Evolutionary conservation across 2,888 invertebrate genomes (phyloP).

Genomic region (Scaptomyza flava): DNA sequence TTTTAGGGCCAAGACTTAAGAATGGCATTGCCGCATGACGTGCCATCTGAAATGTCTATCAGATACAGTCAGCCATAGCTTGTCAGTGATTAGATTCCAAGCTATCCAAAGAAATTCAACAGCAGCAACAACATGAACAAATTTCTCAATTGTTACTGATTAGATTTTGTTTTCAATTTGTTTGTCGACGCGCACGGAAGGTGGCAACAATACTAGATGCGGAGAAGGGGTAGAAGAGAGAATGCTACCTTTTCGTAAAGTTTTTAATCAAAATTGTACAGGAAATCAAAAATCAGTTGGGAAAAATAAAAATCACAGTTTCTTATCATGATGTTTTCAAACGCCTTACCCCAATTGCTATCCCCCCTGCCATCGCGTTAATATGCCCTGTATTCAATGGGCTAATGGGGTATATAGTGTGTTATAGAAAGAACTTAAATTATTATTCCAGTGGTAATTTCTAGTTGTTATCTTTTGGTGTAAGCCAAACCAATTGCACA

Average conservation of each 20-base stretch:
- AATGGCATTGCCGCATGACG: conserved; percentile 39
- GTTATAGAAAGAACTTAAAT: background rate
- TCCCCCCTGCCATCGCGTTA: conserved; percentile 35
- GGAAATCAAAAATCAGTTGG: conserved; percentile 81
- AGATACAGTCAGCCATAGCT: conserved; percentile 73
- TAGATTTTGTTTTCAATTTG: conserved; percentile 80
- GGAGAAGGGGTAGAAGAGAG: background rate
- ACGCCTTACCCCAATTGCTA: conserved; percentile 75
- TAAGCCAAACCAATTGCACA: background rate
- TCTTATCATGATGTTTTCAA: conserved; percentile 75
- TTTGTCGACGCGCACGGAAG: conserved; percentile 41
- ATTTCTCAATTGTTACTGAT: conserved; percentile 78
- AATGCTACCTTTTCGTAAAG: conserved; percentile 47
- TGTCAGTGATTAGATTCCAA: conserved; percentile 75
- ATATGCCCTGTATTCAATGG: conserved; percentile 20
- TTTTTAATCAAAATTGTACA: conserved; percentile 82
- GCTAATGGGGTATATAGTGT: background rate
- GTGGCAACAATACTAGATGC: conserved; percentile 15
- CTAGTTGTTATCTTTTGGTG: background rate
- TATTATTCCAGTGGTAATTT: too few relatives aligned
- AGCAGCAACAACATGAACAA: conserved; percentile 21
- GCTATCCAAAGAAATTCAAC: conserved; percentile 48
- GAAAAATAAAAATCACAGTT: conserved; percentile 80
- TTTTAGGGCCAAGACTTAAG: conserved; percentile 24
- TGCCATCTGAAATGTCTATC: conserved; percentile 76